Evolutionary conservation across 2,113 vertebrate genomes (phyloP).

Genomic region (Paramisgurnus dabryanus): DNA sequence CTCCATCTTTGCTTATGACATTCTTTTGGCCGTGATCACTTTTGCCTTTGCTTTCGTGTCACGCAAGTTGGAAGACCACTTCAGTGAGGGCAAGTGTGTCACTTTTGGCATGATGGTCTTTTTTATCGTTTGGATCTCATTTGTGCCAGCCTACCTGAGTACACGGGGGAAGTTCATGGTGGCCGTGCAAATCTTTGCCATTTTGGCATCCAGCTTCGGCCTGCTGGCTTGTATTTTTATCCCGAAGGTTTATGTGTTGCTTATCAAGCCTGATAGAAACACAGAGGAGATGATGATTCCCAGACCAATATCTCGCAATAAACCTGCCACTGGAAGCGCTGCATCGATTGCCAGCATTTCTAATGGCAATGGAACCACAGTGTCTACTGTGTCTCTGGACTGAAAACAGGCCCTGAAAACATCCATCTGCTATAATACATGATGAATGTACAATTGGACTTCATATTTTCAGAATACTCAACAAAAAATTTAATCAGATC

Average conservation of each 20-base stretch:
- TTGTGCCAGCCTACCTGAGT: slow-evolving; percentile 86
- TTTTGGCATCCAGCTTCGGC: slow-evolving; percentile 85
- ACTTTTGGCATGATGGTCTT: slow-evolving; percentile 86
- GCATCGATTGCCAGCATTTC: slow-evolving; percentile 72
- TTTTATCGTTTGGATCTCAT: slow-evolving; percentile 88
- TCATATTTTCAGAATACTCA: neutral
- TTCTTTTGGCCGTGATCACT: slow-evolving; percentile 78
- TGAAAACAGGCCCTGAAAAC: neutral
- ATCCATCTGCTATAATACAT: neutral
- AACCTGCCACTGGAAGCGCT: slow-evolving; percentile 73
- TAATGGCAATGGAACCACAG: slow-evolving; percentile 64
- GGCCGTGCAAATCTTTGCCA: slow-evolving; percentile 86
- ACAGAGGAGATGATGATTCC: slow-evolving; percentile 76
- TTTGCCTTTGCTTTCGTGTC: slow-evolving; percentile 80
- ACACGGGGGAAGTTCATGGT: slow-evolving; percentile 88
- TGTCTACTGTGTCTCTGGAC: slow-evolving; percentile 70
- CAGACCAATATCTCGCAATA: slow-evolving; percentile 67
- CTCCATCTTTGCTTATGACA: slow-evolving; percentile 78
- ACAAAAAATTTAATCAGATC: slow-evolving; percentile 3
- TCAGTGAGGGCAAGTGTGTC: slow-evolving; percentile 82
- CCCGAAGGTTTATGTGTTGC: slow-evolving; percentile 82
- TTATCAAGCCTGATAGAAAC: slow-evolving; percentile 82
- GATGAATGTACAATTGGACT: neutral
- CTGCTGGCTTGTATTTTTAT: slow-evolving; percentile 82
- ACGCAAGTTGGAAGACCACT: slow-evolving; percentile 80